Evolutionary conservation across 2,797 vertebrate species (phyloP).

Genomic region (Enteromius paludinosus): DNA sequence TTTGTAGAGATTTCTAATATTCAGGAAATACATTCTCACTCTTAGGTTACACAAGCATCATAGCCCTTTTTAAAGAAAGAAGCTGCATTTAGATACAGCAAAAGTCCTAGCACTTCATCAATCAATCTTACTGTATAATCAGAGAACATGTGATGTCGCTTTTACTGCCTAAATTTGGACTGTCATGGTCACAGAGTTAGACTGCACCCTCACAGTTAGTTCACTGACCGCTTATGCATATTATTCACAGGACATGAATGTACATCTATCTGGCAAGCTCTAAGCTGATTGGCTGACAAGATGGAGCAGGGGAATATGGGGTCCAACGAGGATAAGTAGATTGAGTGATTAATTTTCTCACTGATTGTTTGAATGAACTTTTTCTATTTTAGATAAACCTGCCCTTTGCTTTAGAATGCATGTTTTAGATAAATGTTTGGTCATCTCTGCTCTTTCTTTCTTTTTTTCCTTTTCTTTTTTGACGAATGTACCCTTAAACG

Average conservation of each 20-base stretch:
- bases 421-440: too few relatives aligned
- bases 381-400: not conserved
- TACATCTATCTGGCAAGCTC: not conserved
- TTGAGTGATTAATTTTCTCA: not conserved
- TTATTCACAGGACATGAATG: not conserved
- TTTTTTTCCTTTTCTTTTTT: not conserved
- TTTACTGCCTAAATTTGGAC: slow-evolving; percentile 31
- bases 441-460: too few relatives aligned
- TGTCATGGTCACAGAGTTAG: not conserved
- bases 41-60: not conserved
- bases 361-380: not conserved
- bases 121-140: slow-evolving; percentile 45
- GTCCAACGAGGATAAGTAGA: not conserved
- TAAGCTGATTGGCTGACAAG: not conserved
- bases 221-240: not conserved
- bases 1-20: not conserved
- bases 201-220: not conserved
- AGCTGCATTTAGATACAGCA: slow-evolving; percentile 3
- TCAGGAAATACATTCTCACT: slow-evolving; percentile 5
- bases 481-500: not conserved
- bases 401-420: too few relatives aligned
- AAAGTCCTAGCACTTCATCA: slow-evolving; percentile 33
- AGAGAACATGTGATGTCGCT: slow-evolving; percentile 17
- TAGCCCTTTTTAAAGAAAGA: not conserved
- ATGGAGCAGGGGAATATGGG: not conserved